A percentile compares a stretch with the other conserved stretches of the same genome.
Evolutionary conservation across 1,140 invertebrate genomes (phyloP).

Genomic region (honey bee (Apis mellifera)): Amel_HAv3.1 CM009945.2:3568001-3568500

Average conservation of each 20-base stretch:
- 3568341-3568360: too few relatives aligned
- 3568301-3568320: neutral
- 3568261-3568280: neutral
- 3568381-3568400: too few relatives aligned
- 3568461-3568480: slow-evolving; percentile 33
- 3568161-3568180: neutral
- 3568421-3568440: too few relatives aligned
- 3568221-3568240: too few relatives aligned
- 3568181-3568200: neutral
- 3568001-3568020: slow-evolving; percentile 54
- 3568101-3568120: slow-evolving; percentile 4
- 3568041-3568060: slow-evolving; percentile 59
- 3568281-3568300: neutral
- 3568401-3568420: too few relatives aligned
- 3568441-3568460: slow-evolving; percentile 32
- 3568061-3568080: slow-evolving; percentile 48
- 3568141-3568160: neutral
- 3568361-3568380: too few relatives aligned
- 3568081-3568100: neutral
- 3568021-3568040: slow-evolving; percentile 54
- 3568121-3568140: slow-evolving; percentile 38
- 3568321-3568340: too few relatives aligned
- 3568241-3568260: neutral
- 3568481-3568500: slow-evolving; percentile 48
- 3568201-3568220: neutral